phyloP scores from a whole-genome alignment of 2,113 vertebrate species.

The Muntiacus muntjak region DNA sequence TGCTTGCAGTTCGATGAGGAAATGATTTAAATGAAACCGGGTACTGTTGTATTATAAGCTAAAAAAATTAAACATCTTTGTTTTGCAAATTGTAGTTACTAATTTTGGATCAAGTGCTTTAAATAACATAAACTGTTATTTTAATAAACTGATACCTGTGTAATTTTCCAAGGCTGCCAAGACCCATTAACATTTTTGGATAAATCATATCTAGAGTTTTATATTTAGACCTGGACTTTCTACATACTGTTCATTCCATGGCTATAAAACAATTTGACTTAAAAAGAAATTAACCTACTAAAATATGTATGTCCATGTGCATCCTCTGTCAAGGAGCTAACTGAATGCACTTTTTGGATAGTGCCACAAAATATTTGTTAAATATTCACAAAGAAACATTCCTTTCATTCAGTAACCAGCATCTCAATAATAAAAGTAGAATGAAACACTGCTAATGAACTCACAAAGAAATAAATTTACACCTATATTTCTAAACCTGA shows the following conservation, averaged over 20 bases:
- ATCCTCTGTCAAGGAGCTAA: background rate
- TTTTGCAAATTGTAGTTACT: background rate
- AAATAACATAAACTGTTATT: background rate
- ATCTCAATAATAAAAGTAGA: background rate
- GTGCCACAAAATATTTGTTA: background rate
- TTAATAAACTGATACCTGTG: background rate
- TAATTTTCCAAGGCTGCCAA: background rate
- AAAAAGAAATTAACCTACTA: background rate
- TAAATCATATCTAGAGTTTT: background rate
- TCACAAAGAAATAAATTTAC: background rate
- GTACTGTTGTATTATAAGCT: background rate
- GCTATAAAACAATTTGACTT: background rate
- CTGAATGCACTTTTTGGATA: background rate
- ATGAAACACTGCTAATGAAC: background rate
- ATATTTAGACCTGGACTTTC: background rate
- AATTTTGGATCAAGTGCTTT: background rate
- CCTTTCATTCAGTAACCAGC: background rate
- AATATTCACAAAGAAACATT: background rate
- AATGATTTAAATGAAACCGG: background rate
- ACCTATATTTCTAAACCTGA: background rate
- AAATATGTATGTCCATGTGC: background rate
- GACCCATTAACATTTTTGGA: background rate
- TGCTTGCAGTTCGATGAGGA: background rate
- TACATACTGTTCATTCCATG: background rate
- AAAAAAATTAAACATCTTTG: background rate